Base-by-base conservation (phyloP, 2,888 invertebrate species). In the Drosophila kuntzei region DNA sequence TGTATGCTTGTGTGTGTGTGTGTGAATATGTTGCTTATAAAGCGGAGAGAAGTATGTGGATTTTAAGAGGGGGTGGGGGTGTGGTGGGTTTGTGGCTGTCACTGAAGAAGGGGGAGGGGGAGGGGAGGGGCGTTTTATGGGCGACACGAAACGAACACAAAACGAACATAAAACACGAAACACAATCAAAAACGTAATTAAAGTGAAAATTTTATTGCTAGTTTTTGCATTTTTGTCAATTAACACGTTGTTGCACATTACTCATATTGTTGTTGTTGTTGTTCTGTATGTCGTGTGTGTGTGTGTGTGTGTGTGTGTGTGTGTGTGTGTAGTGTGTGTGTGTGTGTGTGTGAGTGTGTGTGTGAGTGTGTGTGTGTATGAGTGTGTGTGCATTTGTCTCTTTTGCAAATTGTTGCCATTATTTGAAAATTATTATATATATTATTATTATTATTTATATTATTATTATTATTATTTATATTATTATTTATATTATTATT, bases 91-190 rank as follows among this genome's bases (percentile, higher is more conserved):
- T n/a, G n/a, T n/a, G n/a, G n/a, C n/a, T n/a, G n/a, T n/a, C n/a
- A n/a, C n/a, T n/a, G 12, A 7, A 6, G 25, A 37, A 5, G 29
- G 7, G 16, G 43, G 29, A 27, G 11, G 12, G 11, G 2, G 29
- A 16, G 14, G 36, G 27, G 16, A 6, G n/a, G 68, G 62, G 25
- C 59, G 76, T 5, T 51, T 70, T 70, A 41, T 76, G 75, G 75
- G 75, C 75, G 68, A 75, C 72, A 76, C 75, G 76, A 67, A 75
- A 75, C 75, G 74, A 71, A 71, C 71, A 71, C 71, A 73, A 69
- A 73, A 73, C 72, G 69, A 75, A 75, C 75, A 67, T 71, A 75
- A 75, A 71, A 76, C 75, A 76, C 76, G 71, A 62, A 76, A 74
- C 50, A 60, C 59, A 75, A 75, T 47, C 36, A 76, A 60, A 54